Evolutionary conservation across 1,140 invertebrate genomes (phyloP).

Genomic region (Nylanderia fulva): DNA sequence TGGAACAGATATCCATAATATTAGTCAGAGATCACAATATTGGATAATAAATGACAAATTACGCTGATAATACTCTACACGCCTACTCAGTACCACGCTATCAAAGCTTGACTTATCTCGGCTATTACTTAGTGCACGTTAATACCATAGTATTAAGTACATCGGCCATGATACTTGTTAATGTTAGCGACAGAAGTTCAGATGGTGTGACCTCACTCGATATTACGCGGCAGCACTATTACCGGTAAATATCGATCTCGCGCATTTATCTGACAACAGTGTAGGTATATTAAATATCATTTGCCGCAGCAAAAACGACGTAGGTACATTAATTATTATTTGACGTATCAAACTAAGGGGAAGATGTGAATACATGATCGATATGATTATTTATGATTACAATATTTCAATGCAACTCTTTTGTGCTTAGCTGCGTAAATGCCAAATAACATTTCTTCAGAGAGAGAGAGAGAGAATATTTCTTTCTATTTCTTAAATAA

Average conservation of each 20-base stretch:
- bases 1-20: slow-evolving; percentile 14
- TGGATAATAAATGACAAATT: slow-evolving; percentile 59
- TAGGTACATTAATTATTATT: slow-evolving; percentile 1
- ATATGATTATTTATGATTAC: neutral
- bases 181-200: slow-evolving; percentile 62
- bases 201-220: slow-evolving; percentile 47
- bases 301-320: neutral
- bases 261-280: slow-evolving; percentile 40
- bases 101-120: slow-evolving; percentile 52
- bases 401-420: neutral
- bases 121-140: slow-evolving; percentile 61
- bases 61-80: slow-evolving; percentile 47
- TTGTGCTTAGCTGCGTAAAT: slow-evolving; percentile 7
- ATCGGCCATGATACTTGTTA: slow-evolving; percentile 60
- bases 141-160: slow-evolving; percentile 56
- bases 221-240: slow-evolving; percentile 48
- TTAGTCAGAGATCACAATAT: slow-evolving; percentile 26
- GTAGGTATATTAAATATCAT: slow-evolving; percentile 50
- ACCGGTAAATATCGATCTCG: slow-evolving; percentile 59
- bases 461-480: too few species aligned
- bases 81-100: slow-evolving; percentile 46
- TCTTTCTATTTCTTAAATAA: neutral
- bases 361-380: neutral
- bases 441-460: neutral
- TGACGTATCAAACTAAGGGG: neutral